Base-by-base conservation (phyloP, 2,888 invertebrate genomes). In the Brachycybe producta region DNA sequence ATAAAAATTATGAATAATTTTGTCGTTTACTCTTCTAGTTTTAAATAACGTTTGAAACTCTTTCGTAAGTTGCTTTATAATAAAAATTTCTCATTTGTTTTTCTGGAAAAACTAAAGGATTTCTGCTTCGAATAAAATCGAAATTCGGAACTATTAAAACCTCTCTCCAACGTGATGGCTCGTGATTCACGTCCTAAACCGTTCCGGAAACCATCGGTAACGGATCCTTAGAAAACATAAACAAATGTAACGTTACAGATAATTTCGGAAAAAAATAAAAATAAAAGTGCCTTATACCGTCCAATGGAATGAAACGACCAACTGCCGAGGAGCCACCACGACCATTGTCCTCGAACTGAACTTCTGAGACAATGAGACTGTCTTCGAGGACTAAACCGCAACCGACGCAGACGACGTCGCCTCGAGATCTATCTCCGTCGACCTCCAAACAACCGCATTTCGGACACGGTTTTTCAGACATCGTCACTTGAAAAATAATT, bases 331-430 rank as follows among this genome's bases (percentile, higher is more conserved):
- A 77, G 8, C 83, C 84, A 24, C 95, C 95, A 63, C 82, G 82
- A 7, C 84, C 79, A 64, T 83, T 82, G 66, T 98, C 97, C 67
- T 90, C 86, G 64, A 95, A 98, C 67, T 92, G 88, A 23, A 95
- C 82, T 67, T 97, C 95, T 2, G 90, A 85, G 23, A 98, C 94
- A 63, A 98, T 97, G 49, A 91, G 82, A 61, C 86, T 90, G 63
- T 95, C 92, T 66, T 97, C 95, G 15, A 98, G 71, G 1, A 98
- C 97, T 5, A 86, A 82, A 24, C 97, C 98, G 70, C 98, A 98
- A 63, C 80, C 82, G 24, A 87, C 94, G 67, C 98, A 98, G 1
- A 95, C 91, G 8, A 85, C 83, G 75, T 95, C 92, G 30, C 95
- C 97, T 61, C 94, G 77, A 21, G 86, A 82, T 53, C 88, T 84